Evolutionary conservation across 2,888 invertebrate genomes (phyloP).

Genomic region (Hesperia comma): DNA sequence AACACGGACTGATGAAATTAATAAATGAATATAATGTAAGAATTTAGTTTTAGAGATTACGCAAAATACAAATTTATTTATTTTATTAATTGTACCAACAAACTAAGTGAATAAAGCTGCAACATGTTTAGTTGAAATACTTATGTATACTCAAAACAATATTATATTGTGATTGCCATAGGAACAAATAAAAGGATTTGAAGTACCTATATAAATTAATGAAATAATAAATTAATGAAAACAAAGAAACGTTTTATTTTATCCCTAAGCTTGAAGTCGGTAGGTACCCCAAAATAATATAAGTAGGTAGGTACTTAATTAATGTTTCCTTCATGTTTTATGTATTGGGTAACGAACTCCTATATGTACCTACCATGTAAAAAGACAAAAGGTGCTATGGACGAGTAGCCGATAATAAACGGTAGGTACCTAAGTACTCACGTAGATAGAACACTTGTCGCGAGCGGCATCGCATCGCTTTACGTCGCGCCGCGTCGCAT

Average conservation of each 20-base stretch:
- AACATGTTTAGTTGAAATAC: slow-evolving; percentile 44
- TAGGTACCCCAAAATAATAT: too few relatives aligned
- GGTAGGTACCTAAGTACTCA: too few relatives aligned
- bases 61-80: slow-evolving; percentile 51
- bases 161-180: slow-evolving; percentile 71
- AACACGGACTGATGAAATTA: slow-evolving; percentile 46
- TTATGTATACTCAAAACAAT: slow-evolving; percentile 27
- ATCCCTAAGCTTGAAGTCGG: too few relatives aligned
- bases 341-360: too few relatives aligned
- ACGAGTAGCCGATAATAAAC: too few relatives aligned
- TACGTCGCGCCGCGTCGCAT: too few relatives aligned
- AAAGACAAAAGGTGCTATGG: too few relatives aligned
- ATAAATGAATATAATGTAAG: slow-evolving; percentile 37
- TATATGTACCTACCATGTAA: too few relatives aligned
- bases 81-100: slow-evolving; percentile 46
- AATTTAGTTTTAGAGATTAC: slow-evolving; percentile 44
- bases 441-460: too few relatives aligned
- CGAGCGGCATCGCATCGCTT: too few relatives aligned
- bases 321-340: too few relatives aligned
- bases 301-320: too few relatives aligned
- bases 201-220: background rate
- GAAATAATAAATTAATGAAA: background rate
- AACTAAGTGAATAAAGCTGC: slow-evolving; percentile 28
- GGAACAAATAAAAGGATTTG: slow-evolving; percentile 60
- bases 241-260: slow-evolving; percentile 21